Evolutionary conservation across 2,113 vertebrate species (phyloP).

Genomic region (Tachysurus fulvidraco): DNA sequence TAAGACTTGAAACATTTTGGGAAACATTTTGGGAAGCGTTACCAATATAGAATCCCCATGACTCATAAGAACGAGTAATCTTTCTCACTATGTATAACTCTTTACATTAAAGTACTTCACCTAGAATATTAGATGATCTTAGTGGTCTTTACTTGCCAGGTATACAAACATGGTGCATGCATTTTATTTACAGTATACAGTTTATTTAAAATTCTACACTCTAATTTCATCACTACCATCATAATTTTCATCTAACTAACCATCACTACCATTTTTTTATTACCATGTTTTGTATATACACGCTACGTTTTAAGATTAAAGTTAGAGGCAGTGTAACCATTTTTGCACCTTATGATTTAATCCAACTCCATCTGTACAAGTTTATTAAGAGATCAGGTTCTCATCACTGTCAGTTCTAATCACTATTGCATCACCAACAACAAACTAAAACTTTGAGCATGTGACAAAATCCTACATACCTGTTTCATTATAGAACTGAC

Average conservation of each 20-base stretch:
- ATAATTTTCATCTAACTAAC: too few species aligned
- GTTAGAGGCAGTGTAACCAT: neutral
- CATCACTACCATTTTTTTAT: too few species aligned
- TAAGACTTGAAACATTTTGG: neutral
- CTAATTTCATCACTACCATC: too few species aligned
- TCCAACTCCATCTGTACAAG: neutral
- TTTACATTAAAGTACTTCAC: neutral
- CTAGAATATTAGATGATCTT: neutral
- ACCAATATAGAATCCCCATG: too few species aligned
- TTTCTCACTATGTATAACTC: neutral
- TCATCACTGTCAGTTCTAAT: neutral
- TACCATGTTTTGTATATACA: neutral
- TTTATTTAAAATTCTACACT: neutral
- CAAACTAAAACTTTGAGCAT: neutral
- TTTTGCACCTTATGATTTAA: neutral
- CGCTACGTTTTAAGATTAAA: neutral
- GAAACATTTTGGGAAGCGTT: too few species aligned
- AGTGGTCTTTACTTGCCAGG: neutral
- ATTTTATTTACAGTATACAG: neutral
- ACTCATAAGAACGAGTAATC: too few species aligned
- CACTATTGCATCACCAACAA: neutral
- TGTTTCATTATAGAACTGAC: conserved; percentile 45
- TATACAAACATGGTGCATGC: neutral
- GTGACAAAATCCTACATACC: conserved; percentile 32
- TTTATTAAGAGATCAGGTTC: neutral